These are phyloP conservation scores for Axinella damicornis DNA, from an alignment of 37 sponge, comb jelly and placozoan genomes.

Conservation along the genomic window DNA sequence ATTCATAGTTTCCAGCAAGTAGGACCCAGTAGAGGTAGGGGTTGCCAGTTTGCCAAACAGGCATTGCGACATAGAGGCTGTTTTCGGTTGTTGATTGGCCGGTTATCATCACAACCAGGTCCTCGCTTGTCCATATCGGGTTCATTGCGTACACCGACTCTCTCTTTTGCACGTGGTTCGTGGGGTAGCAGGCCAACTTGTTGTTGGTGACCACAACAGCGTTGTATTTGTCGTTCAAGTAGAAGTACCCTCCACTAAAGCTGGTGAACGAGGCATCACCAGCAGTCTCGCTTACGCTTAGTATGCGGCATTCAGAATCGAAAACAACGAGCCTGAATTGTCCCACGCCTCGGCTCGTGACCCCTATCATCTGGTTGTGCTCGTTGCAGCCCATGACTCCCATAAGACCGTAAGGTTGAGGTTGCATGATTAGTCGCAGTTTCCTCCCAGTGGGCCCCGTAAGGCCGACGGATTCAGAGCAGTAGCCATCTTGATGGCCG, in stretches of 20 bases:
- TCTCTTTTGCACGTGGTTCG: neutral
- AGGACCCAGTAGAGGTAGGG: neutral
- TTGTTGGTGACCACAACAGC: too few relatives aligned
- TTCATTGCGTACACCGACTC: neutral
- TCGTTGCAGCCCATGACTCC: neutral
- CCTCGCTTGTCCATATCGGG: neutral
- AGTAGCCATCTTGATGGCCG: conserved; percentile 6
- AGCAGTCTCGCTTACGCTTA: too few relatives aligned
- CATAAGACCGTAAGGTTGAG: neutral
- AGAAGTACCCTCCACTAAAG: too few relatives aligned
- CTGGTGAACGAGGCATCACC: too few relatives aligned
- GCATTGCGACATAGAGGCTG: neutral
- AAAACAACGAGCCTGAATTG: too few relatives aligned
- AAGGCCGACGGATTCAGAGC: conserved; percentile 13
- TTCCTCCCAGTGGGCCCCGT: neutral
- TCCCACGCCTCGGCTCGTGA: too few relatives aligned
- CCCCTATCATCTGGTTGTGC: neutral
- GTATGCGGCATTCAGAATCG: too few relatives aligned
- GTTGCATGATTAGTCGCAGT: neutral
- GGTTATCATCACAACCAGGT: neutral
- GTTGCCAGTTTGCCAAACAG: neutral
- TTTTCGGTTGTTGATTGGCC: neutral
- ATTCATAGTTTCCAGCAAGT: neutral
- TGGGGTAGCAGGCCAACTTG: too few relatives aligned
- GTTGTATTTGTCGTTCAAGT: too few relatives aligned